Base-by-base conservation (phyloP, 1,140 invertebrate species). In the Musca vetustissima region DNA sequence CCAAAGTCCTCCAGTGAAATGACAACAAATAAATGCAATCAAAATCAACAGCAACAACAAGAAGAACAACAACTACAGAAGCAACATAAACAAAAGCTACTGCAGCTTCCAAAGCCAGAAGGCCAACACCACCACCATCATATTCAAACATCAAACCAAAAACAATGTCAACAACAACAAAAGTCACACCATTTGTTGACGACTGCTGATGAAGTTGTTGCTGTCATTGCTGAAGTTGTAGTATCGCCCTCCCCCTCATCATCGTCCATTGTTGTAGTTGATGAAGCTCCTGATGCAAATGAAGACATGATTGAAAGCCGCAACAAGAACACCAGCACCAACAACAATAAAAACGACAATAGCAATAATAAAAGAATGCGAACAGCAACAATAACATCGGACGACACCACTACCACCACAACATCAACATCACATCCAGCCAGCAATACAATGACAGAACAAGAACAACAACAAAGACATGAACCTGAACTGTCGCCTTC, bases 391-490 rank as follows among this genome's bases (percentile, higher is more conserved):
- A 59, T 32, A 17, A 59, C 55, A 19, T 17, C 14, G 17, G 28
- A 19, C 36, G 28, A 61, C 25, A 57, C 53, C 22, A 57, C 22
- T n/a, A 57, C 25, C 25, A 25, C 22, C 25, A 43, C 36, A 4
- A 13, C 36, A 43, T 2, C 22, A 21, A 55, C 24, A 24, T 13
- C 21, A 24, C n/a, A n/a, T n/a, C n/a, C n/a, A n/a, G n/a, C n/a
- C n/a, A 24, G 25, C 24, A 25, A 61, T 64, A 49, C 67, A 64
- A 59, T 25, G 28, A 24, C 59, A 66, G 52, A 22, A 14, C 47
- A 69, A 59, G 50, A 47, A 49, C 47, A 69, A 52, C 67, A 64
- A 25, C 22, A 69, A 64, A 9, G 43, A n/a, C 36, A n/a, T 22
- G 36, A 64, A 47, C 57, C 67, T 53, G 67, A 43, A 43, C 36